Evolutionary conservation across 30 jellyfish, hydroid and myxozoan genomes (phyloP).

Genomic region (Morbakka virulenta): DNA sequence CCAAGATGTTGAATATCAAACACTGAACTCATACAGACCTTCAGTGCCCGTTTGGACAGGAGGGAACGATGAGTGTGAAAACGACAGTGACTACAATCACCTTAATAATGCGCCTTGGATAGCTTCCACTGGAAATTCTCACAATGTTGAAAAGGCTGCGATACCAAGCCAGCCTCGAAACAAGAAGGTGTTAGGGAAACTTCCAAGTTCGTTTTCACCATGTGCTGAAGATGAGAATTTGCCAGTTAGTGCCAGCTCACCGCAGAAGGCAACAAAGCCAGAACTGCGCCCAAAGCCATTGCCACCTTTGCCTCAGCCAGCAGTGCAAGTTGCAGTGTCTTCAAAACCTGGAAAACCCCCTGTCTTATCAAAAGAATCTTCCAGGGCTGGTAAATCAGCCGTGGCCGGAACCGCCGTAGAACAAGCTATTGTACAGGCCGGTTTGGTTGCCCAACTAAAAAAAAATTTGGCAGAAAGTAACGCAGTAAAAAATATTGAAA

Average conservation of each 20-base stretch:
- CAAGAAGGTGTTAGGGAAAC: no score
- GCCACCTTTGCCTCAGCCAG: background rate
- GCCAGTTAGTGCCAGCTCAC: background rate
- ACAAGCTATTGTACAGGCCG: background rate
- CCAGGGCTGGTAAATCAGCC: background rate
- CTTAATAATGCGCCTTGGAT: no score
- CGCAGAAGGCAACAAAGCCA: background rate
- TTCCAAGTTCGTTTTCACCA: no score
- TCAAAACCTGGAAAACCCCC: background rate
- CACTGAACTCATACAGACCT: no score
- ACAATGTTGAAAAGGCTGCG: no score
- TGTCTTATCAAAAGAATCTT: background rate
- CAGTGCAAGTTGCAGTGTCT: background rate
- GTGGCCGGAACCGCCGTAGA: background rate
- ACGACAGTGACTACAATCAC: no score
- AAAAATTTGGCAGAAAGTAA: background rate
- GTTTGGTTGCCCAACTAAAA: background rate
- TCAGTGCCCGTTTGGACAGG: no score
- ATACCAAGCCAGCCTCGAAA: no score
- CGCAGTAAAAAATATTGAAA: background rate
- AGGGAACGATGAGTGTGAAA: no score
- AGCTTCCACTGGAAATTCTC: no score
- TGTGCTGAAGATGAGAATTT: background rate
- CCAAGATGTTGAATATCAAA: no score
- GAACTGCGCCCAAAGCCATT: background rate